phyloP scores from a whole-genome alignment of 1,140 invertebrate species.

The Galleria mellonella region DNA sequence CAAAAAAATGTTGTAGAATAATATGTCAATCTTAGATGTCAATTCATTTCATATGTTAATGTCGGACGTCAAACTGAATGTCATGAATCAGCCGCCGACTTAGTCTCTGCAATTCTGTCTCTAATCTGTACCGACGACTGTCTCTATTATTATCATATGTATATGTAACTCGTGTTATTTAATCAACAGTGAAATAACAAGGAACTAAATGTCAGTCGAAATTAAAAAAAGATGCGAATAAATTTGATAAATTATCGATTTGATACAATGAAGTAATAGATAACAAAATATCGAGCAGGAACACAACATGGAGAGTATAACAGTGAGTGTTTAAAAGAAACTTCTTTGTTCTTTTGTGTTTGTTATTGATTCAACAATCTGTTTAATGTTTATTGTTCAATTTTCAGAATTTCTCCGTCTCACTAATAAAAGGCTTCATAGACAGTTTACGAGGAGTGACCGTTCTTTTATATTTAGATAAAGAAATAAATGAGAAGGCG shows the following conservation, averaged over 20 bases:
- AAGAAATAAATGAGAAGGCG: slow-evolving; percentile 79
- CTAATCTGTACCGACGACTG: too few relatives aligned
- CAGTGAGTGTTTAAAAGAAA: slow-evolving; percentile 24
- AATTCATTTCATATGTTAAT: too few relatives aligned
- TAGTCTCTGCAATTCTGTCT: too few relatives aligned
- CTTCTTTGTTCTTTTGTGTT: slow-evolving; percentile 12
- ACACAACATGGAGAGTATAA: slow-evolving; percentile 51
- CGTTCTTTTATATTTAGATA: slow-evolving; percentile 82
- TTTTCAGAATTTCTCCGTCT: slow-evolving; percentile 78
- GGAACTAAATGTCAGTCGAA: background rate
- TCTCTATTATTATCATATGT: too few relatives aligned
- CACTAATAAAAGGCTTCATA: slow-evolving; percentile 78
- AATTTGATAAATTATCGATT: slow-evolving; percentile 4
- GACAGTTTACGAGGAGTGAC: slow-evolving; percentile 82
- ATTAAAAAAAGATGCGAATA: slow-evolving; percentile 10
- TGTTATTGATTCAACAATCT: slow-evolving; percentile 10
- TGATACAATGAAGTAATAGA: slow-evolving; percentile 22
- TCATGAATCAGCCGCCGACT: too few relatives aligned
- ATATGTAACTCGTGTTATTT: too few relatives aligned
- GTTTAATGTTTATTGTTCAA: slow-evolving; percentile 24
- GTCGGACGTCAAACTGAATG: too few relatives aligned
- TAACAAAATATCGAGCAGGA: slow-evolving; percentile 1
- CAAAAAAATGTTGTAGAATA: too few relatives aligned
- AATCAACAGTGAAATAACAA: slow-evolving; percentile 12
- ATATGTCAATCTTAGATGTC: too few relatives aligned